Conservation (phyloP, 2,113 vertebrate species). For the Aix galericulata region DNA sequence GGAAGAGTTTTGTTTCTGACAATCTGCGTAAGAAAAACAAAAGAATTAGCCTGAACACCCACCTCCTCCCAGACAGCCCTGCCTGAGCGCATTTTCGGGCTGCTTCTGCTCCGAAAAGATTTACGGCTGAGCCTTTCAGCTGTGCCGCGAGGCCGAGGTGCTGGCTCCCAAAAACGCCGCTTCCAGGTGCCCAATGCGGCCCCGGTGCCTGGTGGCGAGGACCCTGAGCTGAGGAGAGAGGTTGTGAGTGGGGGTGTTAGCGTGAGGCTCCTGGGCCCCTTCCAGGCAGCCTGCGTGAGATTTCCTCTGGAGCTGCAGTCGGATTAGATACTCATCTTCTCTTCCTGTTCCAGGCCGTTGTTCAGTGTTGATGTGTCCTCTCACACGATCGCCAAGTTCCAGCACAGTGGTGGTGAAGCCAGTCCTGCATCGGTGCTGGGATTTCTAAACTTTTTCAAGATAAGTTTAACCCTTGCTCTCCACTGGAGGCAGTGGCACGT, state of each 20-base stretch:
- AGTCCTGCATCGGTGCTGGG: not conserved
- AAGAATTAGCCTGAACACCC: not conserved
- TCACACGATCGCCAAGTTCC: conserved; percentile 43
- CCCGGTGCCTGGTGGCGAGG: not conserved
- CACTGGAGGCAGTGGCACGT: not conserved
- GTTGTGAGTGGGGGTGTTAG: not conserved
- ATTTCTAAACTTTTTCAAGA: not conserved
- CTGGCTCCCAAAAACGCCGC: not conserved
- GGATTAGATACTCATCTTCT: conserved; percentile 62
- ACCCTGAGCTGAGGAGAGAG: not conserved
- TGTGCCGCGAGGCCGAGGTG: not conserved
- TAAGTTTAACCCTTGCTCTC: conserved; percentile 32
- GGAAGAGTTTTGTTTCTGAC: not conserved
- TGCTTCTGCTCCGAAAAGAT: not conserved
- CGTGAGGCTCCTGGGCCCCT: conserved; percentile 18
- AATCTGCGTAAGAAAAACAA: not conserved
- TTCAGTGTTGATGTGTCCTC: conserved; percentile 68
- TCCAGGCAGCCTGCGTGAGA: conserved; percentile 45
- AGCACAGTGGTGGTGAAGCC: conserved; percentile 35
- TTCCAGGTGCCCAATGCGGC: not conserved
- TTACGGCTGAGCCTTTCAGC: not conserved
- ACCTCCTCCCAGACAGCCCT: not conserved
- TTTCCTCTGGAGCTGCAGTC: conserved; percentile 51
- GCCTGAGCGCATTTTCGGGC: rapidly evolving
- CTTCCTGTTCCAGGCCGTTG: conserved; percentile 64